These are phyloP conservation scores for Macaca mulatta DNA, from an alignment of 2,113 vertebrate species.

Conservation along the genomic window DNA sequence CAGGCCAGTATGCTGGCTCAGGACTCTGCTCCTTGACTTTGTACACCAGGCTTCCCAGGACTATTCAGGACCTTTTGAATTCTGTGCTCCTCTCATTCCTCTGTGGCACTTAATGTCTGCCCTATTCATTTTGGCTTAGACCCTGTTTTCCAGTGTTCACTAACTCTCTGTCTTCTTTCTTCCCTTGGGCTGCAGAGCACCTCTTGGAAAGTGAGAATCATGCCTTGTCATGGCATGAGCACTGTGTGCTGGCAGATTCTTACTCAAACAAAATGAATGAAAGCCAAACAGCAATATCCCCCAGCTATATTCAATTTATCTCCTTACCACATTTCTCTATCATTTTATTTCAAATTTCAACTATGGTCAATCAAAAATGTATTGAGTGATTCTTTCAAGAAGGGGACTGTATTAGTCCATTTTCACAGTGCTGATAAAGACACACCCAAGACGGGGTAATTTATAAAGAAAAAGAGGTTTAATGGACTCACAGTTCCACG, in stretches of 20 bases:
- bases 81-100: not conserved
- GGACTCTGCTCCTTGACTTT: not conserved
- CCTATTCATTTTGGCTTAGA: not conserved
- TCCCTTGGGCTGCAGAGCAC: not conserved
- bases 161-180: not conserved
- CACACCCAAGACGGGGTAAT: too few relatives aligned
- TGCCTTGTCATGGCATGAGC: not conserved
- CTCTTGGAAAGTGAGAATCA: not conserved
- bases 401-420: not conserved
- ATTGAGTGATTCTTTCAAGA: not conserved
- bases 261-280: not conserved
- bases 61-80: accelerated
- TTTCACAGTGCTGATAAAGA: too few relatives aligned
- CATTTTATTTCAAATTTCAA: not conserved
- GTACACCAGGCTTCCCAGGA: too few relatives aligned
- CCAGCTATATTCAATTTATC: not conserved
- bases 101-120: accelerated
- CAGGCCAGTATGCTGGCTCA: not conserved
- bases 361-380: not conserved
- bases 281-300: not conserved
- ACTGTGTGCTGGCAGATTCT: not conserved
- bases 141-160: not conserved
- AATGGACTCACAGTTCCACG: too few relatives aligned
- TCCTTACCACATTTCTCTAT: not conserved
- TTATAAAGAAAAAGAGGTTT: too few relatives aligned